phyloP scores from a whole-genome alignment of 2,113 vertebrate species.

The Archocentrus centrarchus region DNA sequence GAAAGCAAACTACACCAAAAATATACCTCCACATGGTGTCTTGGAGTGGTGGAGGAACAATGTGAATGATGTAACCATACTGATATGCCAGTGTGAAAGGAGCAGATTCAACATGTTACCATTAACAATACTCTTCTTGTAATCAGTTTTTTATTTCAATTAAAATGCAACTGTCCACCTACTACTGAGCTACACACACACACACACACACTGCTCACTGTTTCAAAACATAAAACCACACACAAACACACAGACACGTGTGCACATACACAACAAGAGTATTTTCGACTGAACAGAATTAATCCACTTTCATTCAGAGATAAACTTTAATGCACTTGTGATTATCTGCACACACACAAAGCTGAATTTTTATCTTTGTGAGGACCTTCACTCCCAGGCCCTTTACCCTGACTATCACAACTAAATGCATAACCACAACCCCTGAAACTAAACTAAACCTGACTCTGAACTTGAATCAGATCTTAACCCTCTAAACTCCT shows the following conservation, averaged over 20 bases:
- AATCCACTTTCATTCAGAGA: conserved; percentile 40
- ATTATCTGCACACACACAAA: conserved; percentile 12
- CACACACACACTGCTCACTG: background rate
- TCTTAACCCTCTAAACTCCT: background rate
- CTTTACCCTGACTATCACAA: background rate
- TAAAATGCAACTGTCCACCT: background rate
- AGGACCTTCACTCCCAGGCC: background rate
- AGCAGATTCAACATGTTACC: background rate
- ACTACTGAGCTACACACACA: background rate
- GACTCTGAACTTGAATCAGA: background rate
- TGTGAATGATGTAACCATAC: background rate
- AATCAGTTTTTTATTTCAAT: background rate
- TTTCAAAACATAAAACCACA: background rate
- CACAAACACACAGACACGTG: background rate
- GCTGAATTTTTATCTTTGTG: background rate
- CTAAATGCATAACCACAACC: background rate
- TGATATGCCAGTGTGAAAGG: no score
- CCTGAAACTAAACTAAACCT: background rate
- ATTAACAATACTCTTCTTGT: background rate
- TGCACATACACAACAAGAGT: background rate
- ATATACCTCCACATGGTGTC: background rate
- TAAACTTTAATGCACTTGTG: conserved; percentile 52
- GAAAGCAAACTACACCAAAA: background rate
- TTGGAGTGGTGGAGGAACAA: background rate
- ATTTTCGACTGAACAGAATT: conserved; percentile 44